These are phyloP conservation scores for Trogon surrucura DNA, from an alignment of 2,113 vertebrate genomes.

Conservation along the genomic window DNA sequence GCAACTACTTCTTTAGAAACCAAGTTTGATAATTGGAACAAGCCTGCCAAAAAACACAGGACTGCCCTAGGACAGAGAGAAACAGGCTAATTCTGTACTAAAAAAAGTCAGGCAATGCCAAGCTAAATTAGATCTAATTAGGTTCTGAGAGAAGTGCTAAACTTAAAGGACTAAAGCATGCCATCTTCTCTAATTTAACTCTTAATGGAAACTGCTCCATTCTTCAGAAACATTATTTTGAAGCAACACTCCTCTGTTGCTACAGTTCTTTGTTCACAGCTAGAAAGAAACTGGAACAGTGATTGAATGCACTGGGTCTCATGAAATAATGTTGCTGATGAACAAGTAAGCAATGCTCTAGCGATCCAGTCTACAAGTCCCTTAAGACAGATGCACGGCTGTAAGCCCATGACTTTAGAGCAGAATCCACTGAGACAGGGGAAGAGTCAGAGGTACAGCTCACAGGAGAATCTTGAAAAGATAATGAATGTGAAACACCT, in stretches of 20 bases:
- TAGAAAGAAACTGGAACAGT: neutral
- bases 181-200: conserved; percentile 23
- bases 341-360: neutral
- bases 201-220: neutral
- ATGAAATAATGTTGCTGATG: neutral
- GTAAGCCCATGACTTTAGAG: neutral
- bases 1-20: conserved; percentile 13
- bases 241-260: neutral
- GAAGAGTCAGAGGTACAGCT: neutral
- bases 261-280: neutral
- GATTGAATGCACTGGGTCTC: neutral
- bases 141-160: conserved; percentile 19
- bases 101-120: conserved; percentile 29
- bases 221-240: neutral
- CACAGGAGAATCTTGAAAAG: neutral
- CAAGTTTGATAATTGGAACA: conserved; percentile 2
- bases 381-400: neutral
- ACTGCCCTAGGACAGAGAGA: conserved; percentile 47
- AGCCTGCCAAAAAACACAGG: conserved; percentile 21
- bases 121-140: conserved; percentile 55
- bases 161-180: conserved; percentile 7
- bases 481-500: neutral
- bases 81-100: conserved; percentile 33
- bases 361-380: neutral
- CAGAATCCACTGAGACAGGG: neutral